These are phyloP conservation scores for Alaudala cheleensis DNA, from an alignment of 2,113 vertebrate species.

Conservation along the genomic window DNA sequence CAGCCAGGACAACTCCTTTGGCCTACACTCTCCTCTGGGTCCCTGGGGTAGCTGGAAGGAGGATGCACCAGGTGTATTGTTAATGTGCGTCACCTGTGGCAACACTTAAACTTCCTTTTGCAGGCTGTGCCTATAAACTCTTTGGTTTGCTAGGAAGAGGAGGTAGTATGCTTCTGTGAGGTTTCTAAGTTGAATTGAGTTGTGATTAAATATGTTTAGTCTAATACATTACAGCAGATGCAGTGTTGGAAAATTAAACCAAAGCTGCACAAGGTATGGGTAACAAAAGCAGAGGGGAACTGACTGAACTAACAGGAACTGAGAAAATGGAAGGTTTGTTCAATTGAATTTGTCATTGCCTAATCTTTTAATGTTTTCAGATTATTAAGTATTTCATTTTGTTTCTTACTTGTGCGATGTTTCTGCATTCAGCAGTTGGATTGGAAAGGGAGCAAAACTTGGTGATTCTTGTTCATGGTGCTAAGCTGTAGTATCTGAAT, in stretches of 20 bases:
- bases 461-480: neutral
- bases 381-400: neutral
- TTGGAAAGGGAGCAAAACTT: neutral
- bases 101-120: neutral
- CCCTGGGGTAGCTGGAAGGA: neutral
- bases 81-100: neutral
- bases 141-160: neutral
- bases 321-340: constrained; percentile 24
- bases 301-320: neutral
- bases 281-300: neutral
- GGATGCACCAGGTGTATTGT: neutral
- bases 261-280: neutral
- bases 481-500: neutral
- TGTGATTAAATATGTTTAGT: neutral
- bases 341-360: neutral
- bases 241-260: neutral
- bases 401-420: neutral
- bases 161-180: neutral
- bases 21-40: neutral
- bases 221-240: fast-evolving
- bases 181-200: neutral
- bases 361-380: neutral
- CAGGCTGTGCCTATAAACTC: fast-evolving
- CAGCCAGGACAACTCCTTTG: fast-evolving
- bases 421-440: neutral